These are phyloP conservation scores for Xestoiulus laeticollis DNA, from an alignment of 2,888 invertebrate species.

Conservation along the genomic window DNA sequence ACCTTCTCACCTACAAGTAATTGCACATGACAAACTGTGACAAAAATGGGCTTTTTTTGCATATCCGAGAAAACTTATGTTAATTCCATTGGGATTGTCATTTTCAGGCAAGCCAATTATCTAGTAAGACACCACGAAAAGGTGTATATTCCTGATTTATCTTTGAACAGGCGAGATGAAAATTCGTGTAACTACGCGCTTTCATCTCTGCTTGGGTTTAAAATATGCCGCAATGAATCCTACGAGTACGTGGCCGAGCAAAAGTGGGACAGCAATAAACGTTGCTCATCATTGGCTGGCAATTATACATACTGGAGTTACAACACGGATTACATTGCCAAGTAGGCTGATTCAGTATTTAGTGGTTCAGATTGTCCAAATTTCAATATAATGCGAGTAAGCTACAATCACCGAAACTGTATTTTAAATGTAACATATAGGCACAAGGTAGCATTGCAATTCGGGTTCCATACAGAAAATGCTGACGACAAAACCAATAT, in stretches of 20 bases:
- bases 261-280: not conserved
- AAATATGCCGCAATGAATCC: not conserved
- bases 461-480: not conserved
- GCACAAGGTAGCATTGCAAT: not conserved
- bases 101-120: not conserved
- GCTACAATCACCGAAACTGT: not conserved
- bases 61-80: not conserved
- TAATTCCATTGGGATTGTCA: not conserved
- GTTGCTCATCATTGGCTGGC: not conserved
- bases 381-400: not conserved
- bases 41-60: not conserved
- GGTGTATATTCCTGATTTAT: not conserved
- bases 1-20: not conserved
- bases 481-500: not conserved
- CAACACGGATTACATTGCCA: not conserved
- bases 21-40: not conserved
- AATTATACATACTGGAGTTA: not conserved
- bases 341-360: not conserved
- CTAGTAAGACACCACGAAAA: not conserved
- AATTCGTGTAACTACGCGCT: not conserved
- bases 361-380: too few relatives aligned
- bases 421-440: not conserved
- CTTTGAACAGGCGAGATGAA: not conserved
- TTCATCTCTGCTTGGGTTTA: not conserved
- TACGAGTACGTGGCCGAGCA: not conserved